phyloP scores from a whole-genome alignment of 2,113 vertebrate genomes.

The Tor tambroides region DNA sequence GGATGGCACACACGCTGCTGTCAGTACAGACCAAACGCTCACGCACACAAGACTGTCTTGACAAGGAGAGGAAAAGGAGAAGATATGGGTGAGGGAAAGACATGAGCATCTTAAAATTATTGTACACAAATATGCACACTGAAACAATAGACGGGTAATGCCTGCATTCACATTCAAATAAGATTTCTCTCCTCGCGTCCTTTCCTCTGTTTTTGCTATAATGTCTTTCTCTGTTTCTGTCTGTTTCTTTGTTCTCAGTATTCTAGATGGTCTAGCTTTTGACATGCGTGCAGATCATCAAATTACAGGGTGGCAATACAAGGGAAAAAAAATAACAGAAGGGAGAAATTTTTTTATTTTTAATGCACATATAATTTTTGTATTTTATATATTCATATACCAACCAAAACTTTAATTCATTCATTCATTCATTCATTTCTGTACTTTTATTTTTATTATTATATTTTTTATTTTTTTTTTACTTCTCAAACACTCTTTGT shows the following conservation, averaged over 20 bases:
- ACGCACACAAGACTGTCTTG: slow-evolving; percentile 15
- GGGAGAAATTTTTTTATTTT: not conserved
- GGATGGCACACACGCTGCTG: slow-evolving; percentile 60
- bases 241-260: slow-evolving; percentile 77
- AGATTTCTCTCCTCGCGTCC: not conserved
- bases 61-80: not conserved
- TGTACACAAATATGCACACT: slow-evolving; percentile 10
- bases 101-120: not conserved
- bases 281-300: slow-evolving; percentile 83
- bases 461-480: no score
- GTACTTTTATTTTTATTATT: no score
- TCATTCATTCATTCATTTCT: no score
- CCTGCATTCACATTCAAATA: slow-evolving; percentile 25
- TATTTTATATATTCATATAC: not conserved
- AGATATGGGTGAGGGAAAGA: not conserved
- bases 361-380: not conserved
- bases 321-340: slow-evolving; percentile 4
- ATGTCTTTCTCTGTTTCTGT: slow-evolving; percentile 61
- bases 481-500: not conserved
- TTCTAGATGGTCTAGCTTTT: slow-evolving; percentile 65
- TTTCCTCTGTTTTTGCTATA: slow-evolving; percentile 60
- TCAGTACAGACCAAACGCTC: slow-evolving; percentile 55
- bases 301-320: slow-evolving; percentile 73
- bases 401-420: no score
- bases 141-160: not conserved